Percentiles rank a stretch among this genome's conserved stretches.
phyloP scores from a whole-genome alignment of 2,888 invertebrate species.

The Pediacus dermestoides region DNA sequence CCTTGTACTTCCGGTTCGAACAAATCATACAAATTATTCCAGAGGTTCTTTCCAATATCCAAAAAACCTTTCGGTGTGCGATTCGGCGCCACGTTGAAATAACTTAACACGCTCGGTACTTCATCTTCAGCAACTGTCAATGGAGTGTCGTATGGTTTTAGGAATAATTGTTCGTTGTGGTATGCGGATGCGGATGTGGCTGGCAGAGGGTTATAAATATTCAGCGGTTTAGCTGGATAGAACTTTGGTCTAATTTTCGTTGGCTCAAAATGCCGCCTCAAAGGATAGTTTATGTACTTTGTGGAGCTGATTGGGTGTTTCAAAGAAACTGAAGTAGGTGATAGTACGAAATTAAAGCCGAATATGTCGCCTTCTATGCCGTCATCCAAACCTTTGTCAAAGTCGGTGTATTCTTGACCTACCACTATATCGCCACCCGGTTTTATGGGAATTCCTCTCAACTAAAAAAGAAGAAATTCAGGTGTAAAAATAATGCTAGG shows the following conservation, averaged over 20 bases:
- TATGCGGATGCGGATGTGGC: no score
- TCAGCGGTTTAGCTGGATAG: constrained; percentile 4
- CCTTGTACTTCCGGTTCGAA: constrained; percentile 20
- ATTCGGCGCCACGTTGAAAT: constrained; percentile 6
- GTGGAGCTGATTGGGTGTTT: constrained; percentile 7
- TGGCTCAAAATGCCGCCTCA: constrained; percentile 10
- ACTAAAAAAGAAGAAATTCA: constrained; percentile 49
- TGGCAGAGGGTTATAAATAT: constrained; percentile 1
- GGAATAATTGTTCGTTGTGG: no score
- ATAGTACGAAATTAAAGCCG: constrained; percentile 62
- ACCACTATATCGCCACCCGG: constrained; percentile 62
- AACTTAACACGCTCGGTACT: background rate
- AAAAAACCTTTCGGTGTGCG: background rate
- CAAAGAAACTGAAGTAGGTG: constrained; percentile 52
- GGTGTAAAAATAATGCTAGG: constrained; percentile 4
- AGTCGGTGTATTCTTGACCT: constrained; percentile 67
- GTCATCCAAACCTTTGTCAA: constrained; percentile 61
- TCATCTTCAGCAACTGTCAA: no score
- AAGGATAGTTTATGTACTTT: constrained; percentile 8
- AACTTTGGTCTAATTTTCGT: constrained; percentile 1
- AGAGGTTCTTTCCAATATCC: background rate
- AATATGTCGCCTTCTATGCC: constrained; percentile 67
- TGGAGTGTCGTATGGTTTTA: no score
- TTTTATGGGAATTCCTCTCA: constrained; percentile 55
- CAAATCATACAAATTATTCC: constrained; percentile 13